Percentiles rank a stretch among this genome's conserved stretches.
Evolutionary conservation across 2,888 invertebrate species (phyloP).

Genomic region (Ornithoptera priamus): DNA sequence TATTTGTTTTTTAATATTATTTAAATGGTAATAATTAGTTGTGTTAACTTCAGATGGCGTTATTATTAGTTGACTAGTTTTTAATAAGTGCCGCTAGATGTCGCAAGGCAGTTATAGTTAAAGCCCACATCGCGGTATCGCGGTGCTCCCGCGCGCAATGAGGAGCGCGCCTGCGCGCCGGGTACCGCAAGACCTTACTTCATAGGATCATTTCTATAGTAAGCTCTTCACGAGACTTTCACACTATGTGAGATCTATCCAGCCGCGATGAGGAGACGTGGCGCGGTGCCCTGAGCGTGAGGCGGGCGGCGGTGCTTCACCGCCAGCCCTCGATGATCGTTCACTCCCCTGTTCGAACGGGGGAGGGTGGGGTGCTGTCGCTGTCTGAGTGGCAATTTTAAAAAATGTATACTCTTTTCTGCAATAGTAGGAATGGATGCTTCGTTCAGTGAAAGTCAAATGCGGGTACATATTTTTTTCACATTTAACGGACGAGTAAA

Average conservation of each 20-base stretch:
- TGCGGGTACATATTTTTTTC: neutral
- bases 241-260: neutral
- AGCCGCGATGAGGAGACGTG: conserved; percentile 2
- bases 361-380: conserved; percentile 20
- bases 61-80: too few species aligned
- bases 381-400: conserved; percentile 24
- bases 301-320: conserved; percentile 24
- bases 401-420: neutral
- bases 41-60: too few species aligned
- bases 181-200: neutral
- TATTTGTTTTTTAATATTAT: too few species aligned
- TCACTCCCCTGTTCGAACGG: conserved; percentile 11
- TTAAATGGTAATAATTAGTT: too few species aligned
- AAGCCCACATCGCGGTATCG: neutral
- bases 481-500: neutral
- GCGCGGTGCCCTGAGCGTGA: conserved; percentile 21
- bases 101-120: neutral
- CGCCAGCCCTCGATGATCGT: conserved; percentile 27
- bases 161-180: neutral
- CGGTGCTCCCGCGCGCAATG: neutral
- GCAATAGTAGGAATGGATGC: neutral
- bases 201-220: too few species aligned
- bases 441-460: neutral
- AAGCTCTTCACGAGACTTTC: too few species aligned
- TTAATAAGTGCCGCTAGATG: neutral